Base-by-base conservation (phyloP, 2,888 invertebrate genomes). In the Micoletzkya japonica region DNA sequence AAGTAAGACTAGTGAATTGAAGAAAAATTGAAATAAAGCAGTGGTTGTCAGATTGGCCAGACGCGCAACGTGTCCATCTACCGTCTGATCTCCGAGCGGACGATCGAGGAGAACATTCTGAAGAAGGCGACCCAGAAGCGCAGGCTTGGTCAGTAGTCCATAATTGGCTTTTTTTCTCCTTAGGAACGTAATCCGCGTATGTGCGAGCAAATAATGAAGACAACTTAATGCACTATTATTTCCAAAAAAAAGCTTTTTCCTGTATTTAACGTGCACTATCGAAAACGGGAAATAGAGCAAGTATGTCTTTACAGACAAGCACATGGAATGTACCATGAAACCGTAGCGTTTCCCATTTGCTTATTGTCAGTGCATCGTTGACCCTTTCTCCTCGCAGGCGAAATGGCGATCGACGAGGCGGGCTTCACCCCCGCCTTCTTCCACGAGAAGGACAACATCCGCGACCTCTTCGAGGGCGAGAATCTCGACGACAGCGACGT, bases 71-170 rank as follows among this genome's bases (percentile, higher is more conserved):
- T 99, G 75, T 95, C 96, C 88, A 96, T 98, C 85, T 97, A 94
- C 88, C 89, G 97, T 74, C 89, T 99, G 81, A 93, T 99, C 72
- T 95, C 95, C 86, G 94, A 95, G 86, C 92, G 91, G 88, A 97
- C 98, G 14, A 93, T 98, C 56, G 98, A 98, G 89, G 98, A 99
- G 88, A 99, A 99, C 88, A 99, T 98, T 83, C 88, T 98, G 84
- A 95, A 95, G 88, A 99, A 98, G 87, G 98, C 98, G 3, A 94
- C 93, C 87, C 96, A 98, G 88, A 98, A 99, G 87, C 90, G 95
- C 75, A 89, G 94, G 86, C 90, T 98, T 36, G 95, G 95, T 58
- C 2, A 66, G 37, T 32, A 24, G 7, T 10, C 54, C 26, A 24
- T 14, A n/a, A 6, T 24, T 6, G 54, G 54, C 54, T 54, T n/a